A percentile compares a stretch with the other conserved stretches of the same genome.
Evolutionary conservation across 1,140 invertebrate species (phyloP).

Genomic region (Anadara kagoshimensis): DNA sequence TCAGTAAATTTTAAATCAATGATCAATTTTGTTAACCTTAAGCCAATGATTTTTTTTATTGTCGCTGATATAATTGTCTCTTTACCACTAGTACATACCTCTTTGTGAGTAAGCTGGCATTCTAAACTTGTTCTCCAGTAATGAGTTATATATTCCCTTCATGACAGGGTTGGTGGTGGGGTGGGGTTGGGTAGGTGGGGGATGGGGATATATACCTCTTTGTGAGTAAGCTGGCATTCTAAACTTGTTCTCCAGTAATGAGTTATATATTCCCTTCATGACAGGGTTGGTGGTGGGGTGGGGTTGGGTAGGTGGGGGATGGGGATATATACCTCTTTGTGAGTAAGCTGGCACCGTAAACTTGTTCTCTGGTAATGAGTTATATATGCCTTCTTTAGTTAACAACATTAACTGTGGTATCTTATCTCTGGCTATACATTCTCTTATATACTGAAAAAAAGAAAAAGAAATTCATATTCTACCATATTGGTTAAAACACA

Average conservation of each 20-base stretch:
- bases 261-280: constrained; percentile 73
- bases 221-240: constrained; percentile 74
- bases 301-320: no score
- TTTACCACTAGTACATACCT: constrained; percentile 51
- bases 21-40: no score
- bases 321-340: constrained; percentile 66
- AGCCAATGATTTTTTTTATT: no score
- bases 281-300: no score
- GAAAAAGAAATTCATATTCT: no score
- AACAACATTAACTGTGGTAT: constrained; percentile 77
- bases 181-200: no score
- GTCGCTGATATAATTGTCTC: no score
- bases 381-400: constrained; percentile 74
- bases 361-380: constrained; percentile 67
- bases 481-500: no score
- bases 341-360: constrained; percentile 75
- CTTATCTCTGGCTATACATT: constrained; percentile 73
- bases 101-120: constrained; percentile 74
- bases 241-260: constrained; percentile 71
- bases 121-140: constrained; percentile 72
- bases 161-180: no score
- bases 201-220: constrained; percentile 53
- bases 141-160: constrained; percentile 70
- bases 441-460: constrained; percentile 75
- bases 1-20: no score